Base-by-base conservation (phyloP, 2,113 vertebrate genomes). In the Apaloderma vittatum region DNA sequence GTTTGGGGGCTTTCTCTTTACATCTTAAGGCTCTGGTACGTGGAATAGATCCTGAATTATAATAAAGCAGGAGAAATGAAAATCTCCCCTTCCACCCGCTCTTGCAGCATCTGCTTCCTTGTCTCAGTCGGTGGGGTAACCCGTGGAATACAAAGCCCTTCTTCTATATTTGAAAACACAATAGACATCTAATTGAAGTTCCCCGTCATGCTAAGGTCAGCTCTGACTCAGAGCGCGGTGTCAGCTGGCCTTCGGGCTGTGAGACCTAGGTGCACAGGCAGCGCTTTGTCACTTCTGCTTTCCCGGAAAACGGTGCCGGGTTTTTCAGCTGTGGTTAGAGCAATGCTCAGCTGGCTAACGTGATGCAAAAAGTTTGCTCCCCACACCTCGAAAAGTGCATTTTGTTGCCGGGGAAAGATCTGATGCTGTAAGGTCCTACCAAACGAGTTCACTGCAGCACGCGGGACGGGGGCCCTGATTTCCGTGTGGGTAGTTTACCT, bases 91-190 rank as follows among this genome's bases (percentile, higher is more conserved):
- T 71, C 82, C 77, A 85, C 29, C 79, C 0, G 13, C 20, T 29
- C 80, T 61, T 91, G 83, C 84, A 91, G 87, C 87, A 95, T 94
- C 95, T 93, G 88, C 80, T 96, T 92, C 71, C 74, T 94, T 84
- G 85, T 79, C 84, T 83, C 90, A 96, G 95, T 66, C 84, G 79
- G 81, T 58, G 65, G 86, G 59, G 23, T 73, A 88, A 94, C 78
- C 71, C 83, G 93, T 10, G 79, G 76, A 94, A 73, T 49, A 86
- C 84, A 93, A 93, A 96, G 82, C 87, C 52, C 79, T 92, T 90
- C 88, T 88, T 95, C 91, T 79, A 24, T 57, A 94, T 94, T 92
- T 81, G 70, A 93, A 97, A 89, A 97, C 81, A 94, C 62, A 94
- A 90, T 55, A 92, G 71, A 45, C 62, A 70, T 71, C 55, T 92